Evolutionary conservation across 2,888 invertebrate genomes (phyloP).

Genomic region (Agrilus biguttatus): DNA sequence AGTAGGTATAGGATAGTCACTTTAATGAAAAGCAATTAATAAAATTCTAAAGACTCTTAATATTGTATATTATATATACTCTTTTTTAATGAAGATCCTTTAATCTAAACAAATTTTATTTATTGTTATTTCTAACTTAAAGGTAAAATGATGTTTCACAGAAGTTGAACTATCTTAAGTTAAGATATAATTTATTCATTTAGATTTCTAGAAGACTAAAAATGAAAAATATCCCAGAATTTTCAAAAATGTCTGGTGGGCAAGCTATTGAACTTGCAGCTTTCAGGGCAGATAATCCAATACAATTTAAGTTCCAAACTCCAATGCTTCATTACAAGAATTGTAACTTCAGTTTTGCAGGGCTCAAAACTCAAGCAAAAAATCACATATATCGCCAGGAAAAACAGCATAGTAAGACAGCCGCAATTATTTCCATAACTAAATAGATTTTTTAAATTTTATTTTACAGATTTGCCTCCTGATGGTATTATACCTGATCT

Average conservation of each 20-base stretch:
- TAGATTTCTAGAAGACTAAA: conserved; percentile 71
- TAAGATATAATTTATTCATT: conserved; percentile 9
- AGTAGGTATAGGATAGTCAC: conserved; percentile 3
- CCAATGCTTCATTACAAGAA: conserved; percentile 51
- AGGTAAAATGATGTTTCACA: not conserved
- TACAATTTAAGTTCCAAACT: conserved; percentile 49
- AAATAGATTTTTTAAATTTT: not conserved
- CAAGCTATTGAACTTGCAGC: conserved; percentile 75
- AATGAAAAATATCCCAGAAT: conserved; percentile 61
- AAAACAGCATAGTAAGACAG: conserved; percentile 8
- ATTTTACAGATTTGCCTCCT: conserved; percentile 37
- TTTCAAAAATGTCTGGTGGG: conserved; percentile 65
- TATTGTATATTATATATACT: too few species aligned
- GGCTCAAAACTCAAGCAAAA: conserved; percentile 51
- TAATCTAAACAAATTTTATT: too few species aligned
- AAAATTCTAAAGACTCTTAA: too few species aligned
- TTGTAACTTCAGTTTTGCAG: conserved; percentile 88
- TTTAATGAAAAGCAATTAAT: too few species aligned
- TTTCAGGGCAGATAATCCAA: conserved; percentile 43
- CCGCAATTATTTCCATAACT: not conserved
- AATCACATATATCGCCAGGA: conserved; percentile 10
- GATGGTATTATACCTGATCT: conserved; percentile 61
- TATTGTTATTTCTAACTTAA: too few species aligned
- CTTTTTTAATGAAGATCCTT: too few species aligned
- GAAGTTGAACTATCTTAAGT: not conserved